Conservation (phyloP, 2,797 vertebrate species). For the Xenops minutus region DNA sequence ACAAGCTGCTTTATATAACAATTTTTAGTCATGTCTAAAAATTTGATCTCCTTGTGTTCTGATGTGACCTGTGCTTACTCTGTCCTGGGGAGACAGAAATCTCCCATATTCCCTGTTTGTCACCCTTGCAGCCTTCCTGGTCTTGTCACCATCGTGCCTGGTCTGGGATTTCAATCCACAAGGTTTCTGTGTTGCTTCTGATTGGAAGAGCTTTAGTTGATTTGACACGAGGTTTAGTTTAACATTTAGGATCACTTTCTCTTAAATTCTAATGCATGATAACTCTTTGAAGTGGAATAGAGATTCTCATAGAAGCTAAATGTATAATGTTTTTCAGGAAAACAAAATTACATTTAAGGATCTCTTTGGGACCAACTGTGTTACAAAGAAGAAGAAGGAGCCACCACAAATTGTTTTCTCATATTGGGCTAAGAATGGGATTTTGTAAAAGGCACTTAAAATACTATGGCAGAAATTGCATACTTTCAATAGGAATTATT, state of each 20-base stretch:
- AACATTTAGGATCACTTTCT: background rate
- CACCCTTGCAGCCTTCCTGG: background rate
- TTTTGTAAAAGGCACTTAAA: background rate
- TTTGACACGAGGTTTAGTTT: background rate
- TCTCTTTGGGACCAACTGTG: background rate
- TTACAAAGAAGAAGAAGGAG: background rate
- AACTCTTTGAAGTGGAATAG: background rate
- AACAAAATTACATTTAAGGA: background rate
- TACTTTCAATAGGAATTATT: background rate
- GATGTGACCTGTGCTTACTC: background rate
- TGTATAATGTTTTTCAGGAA: background rate
- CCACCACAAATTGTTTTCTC: background rate
- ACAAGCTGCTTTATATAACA: background rate
- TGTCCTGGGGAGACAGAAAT: background rate
- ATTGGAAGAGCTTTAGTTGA: background rate
- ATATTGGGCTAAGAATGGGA: background rate
- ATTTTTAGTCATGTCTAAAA: background rate
- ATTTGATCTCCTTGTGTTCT: background rate
- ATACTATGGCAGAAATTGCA: background rate
- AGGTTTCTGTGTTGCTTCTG: background rate
- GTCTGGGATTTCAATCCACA: background rate
- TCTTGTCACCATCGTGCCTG: rapidly evolving
- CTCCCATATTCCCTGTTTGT: background rate
- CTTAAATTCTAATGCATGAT: background rate
- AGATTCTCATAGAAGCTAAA: background rate